Conservation (phyloP, 1,140 invertebrate species). For the Triops longicaudatus region DNA sequence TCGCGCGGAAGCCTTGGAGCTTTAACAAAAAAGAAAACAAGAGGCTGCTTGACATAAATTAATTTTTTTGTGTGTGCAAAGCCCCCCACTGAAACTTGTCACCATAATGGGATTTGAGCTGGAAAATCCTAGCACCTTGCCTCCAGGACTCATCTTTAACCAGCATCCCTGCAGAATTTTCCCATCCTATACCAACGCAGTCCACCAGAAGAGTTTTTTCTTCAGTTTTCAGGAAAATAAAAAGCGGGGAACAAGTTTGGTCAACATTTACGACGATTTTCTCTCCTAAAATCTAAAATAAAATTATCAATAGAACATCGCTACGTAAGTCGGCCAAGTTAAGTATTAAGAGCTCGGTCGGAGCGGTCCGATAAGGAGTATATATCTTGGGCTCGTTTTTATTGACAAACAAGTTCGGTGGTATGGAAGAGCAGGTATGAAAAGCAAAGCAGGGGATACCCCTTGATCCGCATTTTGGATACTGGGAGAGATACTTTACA, state of each 20-base stretch:
- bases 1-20: background rate
- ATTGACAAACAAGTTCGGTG: background rate
- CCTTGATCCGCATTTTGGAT: background rate
- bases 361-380: background rate
- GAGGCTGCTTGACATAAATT: conserved; percentile 3
- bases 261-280: too few species aligned
- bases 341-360: background rate
- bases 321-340: background rate
- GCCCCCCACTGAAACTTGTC: conserved; percentile 4
- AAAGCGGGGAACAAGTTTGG: too few species aligned
- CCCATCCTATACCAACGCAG: background rate
- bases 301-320: background rate
- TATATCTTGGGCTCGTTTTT: background rate
- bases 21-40: background rate
- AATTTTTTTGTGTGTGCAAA: background rate
- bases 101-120: background rate
- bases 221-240: too few species aligned
- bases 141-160: background rate
- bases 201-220: too few species aligned
- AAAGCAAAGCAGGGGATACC: background rate
- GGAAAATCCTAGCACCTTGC: conserved; percentile 10
- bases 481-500: background rate
- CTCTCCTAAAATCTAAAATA: too few species aligned
- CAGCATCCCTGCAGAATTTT: background rate
- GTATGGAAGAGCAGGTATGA: background rate